phyloP scores from a whole-genome alignment of 53 echinoderm and acorn worm genomes.

The Echinometra lucunter region DNA sequence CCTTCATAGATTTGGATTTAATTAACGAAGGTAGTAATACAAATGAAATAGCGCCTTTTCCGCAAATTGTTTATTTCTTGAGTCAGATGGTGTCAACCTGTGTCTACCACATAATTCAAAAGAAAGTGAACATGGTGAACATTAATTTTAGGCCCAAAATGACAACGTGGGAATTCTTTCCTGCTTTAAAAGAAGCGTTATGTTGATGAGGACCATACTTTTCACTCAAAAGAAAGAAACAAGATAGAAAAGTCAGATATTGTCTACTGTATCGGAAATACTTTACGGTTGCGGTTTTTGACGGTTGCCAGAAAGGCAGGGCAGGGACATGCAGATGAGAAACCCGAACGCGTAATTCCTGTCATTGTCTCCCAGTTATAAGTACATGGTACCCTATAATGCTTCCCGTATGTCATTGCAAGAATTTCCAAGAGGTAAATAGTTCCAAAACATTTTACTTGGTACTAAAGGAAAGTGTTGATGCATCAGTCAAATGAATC shows the following conservation, averaged over 20 bases:
- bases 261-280: conserved; percentile 43
- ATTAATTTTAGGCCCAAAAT: neutral
- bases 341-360: conserved; percentile 46
- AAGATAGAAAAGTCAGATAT: conserved; percentile 23
- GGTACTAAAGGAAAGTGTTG: too few species aligned
- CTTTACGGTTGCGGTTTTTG: conserved; percentile 50
- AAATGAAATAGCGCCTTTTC: neutral
- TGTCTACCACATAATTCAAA: neutral
- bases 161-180: conserved; percentile 12
- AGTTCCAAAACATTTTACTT: neutral
- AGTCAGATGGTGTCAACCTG: neutral
- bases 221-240: neutral
- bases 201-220: neutral
- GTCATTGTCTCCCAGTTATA: conserved; percentile 47
- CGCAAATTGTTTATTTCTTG: neutral
- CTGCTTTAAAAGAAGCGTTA: neutral
- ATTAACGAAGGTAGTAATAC: neutral
- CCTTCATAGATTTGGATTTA: neutral
- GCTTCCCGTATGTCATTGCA: conserved; percentile 27
- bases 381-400: conserved; percentile 16
- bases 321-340: conserved; percentile 18
- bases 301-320: conserved; percentile 32
- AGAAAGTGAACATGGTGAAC: neutral
- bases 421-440: neutral
- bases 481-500: neutral